Conservation (phyloP, 2,113 vertebrate genomes). For the Ceyx margarethae region DNA sequence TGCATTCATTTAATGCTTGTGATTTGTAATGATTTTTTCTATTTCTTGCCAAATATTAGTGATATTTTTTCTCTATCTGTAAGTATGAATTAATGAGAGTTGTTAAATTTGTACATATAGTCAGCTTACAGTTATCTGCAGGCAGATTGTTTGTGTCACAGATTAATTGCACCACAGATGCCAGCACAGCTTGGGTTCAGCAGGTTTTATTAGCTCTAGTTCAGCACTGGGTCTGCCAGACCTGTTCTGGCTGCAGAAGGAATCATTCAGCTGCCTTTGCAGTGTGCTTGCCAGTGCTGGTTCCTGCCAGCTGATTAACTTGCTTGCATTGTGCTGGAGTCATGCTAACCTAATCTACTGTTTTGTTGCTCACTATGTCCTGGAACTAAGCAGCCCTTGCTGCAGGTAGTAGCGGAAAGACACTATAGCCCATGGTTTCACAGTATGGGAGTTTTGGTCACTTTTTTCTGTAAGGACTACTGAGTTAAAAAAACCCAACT, state of each 20-base stretch:
- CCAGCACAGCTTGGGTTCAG: conserved; percentile 31
- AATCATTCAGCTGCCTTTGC: not conserved
- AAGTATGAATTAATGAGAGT: conserved; percentile 33
- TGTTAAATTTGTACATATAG: conserved; percentile 16
- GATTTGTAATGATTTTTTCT: not conserved
- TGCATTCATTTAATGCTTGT: not conserved
- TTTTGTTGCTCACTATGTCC: not conserved
- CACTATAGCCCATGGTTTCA: not conserved
- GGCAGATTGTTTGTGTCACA: conserved; percentile 43
- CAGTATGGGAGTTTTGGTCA: not conserved
- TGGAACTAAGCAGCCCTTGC: not conserved
- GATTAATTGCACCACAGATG: conserved; percentile 53
- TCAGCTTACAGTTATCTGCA: conserved; percentile 16
- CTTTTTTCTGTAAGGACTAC: not conserved
- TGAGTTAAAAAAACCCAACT: not conserved
- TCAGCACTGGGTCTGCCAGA: not conserved
- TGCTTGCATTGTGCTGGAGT: not conserved
- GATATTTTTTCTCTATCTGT: not conserved
- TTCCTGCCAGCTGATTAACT: not conserved
- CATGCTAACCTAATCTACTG: not conserved
- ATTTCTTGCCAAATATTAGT: conserved; percentile 28
- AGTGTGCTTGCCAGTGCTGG: not conserved
- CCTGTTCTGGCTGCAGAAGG: not conserved
- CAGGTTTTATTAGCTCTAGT: conserved; percentile 6
- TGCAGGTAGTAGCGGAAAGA: not conserved